Conservation (phyloP, 1,140 invertebrate species). For the Sycobia sp. region DNA sequence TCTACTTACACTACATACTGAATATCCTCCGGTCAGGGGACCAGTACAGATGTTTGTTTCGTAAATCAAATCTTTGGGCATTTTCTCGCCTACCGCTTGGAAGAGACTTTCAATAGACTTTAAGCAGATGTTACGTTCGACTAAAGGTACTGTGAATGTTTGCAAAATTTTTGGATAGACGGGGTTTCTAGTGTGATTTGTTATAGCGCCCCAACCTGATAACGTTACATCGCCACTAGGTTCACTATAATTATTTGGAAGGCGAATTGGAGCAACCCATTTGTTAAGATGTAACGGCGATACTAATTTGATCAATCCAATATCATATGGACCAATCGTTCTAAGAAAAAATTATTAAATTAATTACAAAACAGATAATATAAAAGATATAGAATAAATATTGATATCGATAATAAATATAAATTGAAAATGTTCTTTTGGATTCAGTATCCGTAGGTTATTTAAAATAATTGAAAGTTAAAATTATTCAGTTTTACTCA, state of each 20-base stretch:
- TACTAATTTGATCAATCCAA: constrained; percentile 67
- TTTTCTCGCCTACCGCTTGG: constrained; percentile 20
- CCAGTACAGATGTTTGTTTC: constrained; percentile 65
- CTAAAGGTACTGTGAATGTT: constrained; percentile 42
- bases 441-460: not conserved
- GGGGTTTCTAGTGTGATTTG: constrained; percentile 5
- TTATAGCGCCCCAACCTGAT: constrained; percentile 62
- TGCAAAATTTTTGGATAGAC: constrained; percentile 40
- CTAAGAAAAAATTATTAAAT: constrained; percentile 41
- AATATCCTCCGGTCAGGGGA: constrained; percentile 61
- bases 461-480: not conserved
- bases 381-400: not conserved
- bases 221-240: constrained; percentile 53
- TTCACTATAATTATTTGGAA: constrained; percentile 56
- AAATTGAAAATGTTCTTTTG: not conserved
- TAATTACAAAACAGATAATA: constrained; percentile 3
- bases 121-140: constrained; percentile 39
- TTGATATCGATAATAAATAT: not conserved
- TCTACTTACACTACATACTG: constrained; percentile 69
- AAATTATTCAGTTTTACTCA: not conserved
- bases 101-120: constrained; percentile 36
- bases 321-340: constrained; percentile 65
- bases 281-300: constrained; percentile 62
- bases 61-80: constrained; percentile 38
- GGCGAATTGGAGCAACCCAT: constrained; percentile 59